Percentiles rank a stretch among this genome's conserved stretches.
phyloP scores from a whole-genome alignment of 2,797 vertebrate species.

The Amphiprion clarkii region DNA sequence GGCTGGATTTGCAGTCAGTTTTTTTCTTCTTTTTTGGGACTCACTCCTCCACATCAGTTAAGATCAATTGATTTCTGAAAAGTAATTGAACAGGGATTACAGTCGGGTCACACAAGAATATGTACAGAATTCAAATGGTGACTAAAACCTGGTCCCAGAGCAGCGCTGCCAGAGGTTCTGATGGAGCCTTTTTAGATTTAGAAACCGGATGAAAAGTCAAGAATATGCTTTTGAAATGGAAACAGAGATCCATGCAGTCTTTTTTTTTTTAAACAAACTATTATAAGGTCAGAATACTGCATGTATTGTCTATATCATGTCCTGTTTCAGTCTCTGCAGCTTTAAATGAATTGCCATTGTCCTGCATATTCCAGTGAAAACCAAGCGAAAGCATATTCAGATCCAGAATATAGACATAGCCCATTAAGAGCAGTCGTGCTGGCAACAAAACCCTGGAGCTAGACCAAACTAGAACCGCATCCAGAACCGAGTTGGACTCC shows the following conservation, averaged over 20 bases:
- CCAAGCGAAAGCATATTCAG: too few relatives aligned
- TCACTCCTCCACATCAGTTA: neutral
- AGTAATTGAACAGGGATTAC: slow-evolving; percentile 34
- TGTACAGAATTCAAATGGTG: slow-evolving; percentile 22
- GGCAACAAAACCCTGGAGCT: too few relatives aligned
- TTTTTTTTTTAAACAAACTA: neutral
- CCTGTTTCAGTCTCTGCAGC: too few relatives aligned
- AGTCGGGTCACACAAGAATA: slow-evolving; percentile 24
- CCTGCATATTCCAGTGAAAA: too few relatives aligned
- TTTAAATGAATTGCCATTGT: too few relatives aligned
- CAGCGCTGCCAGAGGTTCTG: neutral
- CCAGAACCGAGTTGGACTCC: too few relatives aligned
- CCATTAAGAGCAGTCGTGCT: too few relatives aligned
- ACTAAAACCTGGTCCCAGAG: slow-evolving; percentile 7
- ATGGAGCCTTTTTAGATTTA: neutral
- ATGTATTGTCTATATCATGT: too few relatives aligned
- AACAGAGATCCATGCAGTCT: neutral
- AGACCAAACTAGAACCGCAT: too few relatives aligned
- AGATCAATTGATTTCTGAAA: slow-evolving; percentile 36
- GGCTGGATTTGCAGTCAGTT: slow-evolving; percentile 2
- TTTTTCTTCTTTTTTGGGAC: neutral
- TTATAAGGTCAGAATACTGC: too few relatives aligned
- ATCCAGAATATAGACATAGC: too few relatives aligned
- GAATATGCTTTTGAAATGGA: slow-evolving; percentile 4
- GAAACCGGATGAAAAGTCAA: neutral